Percentiles rank a stretch among this genome's conserved stretches.
These are phyloP conservation scores for Hippocampus abdominalis DNA, from an alignment of 2,113 vertebrate species.

Conservation along the genomic window DNA sequence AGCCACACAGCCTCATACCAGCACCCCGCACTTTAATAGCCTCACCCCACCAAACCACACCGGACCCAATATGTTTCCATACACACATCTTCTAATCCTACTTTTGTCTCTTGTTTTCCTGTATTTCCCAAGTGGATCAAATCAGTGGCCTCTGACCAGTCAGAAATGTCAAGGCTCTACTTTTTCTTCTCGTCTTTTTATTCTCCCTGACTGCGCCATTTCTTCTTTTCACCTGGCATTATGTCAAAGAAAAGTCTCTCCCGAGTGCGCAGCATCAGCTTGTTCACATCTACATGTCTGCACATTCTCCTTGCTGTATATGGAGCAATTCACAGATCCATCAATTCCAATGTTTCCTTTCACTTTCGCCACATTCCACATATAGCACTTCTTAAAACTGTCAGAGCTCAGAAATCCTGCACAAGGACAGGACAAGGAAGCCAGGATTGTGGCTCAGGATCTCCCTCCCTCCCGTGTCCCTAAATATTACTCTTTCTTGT, in stretches of 20 bases:
- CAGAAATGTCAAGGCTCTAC: conserved; percentile 31
- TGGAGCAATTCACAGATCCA: conserved; percentile 16
- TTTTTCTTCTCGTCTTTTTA: conserved; percentile 23
- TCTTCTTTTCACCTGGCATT: conserved; percentile 54
- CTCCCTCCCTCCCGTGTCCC: conserved; percentile 36
- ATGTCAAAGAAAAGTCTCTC: conserved; percentile 43
- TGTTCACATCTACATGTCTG: conserved; percentile 22
- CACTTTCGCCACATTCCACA: conserved; percentile 43
- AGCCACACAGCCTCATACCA: conserved; percentile 27
- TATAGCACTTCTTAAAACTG: conserved; percentile 45
- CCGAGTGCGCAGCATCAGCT: conserved; percentile 24
- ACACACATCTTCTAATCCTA: conserved; percentile 12
- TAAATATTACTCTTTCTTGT: conserved; percentile 34
- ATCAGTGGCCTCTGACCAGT: conserved; percentile 47
- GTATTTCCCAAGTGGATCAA: conserved; percentile 51
- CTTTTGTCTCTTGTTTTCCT: conserved; percentile 34
- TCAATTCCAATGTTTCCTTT: conserved; percentile 23
- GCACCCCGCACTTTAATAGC: conserved; percentile 25
- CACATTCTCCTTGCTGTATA: conserved; percentile 19
- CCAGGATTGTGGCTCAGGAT: conserved; percentile 45
- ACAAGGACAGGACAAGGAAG: conserved; percentile 61
- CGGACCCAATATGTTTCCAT: conserved; percentile 49
- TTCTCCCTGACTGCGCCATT: conserved; percentile 31
- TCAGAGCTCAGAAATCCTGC: conserved; percentile 67
- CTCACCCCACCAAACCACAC: conserved; percentile 24